Conservation (phyloP, 1,140 invertebrate species). For the Aphidius ervi region DNA sequence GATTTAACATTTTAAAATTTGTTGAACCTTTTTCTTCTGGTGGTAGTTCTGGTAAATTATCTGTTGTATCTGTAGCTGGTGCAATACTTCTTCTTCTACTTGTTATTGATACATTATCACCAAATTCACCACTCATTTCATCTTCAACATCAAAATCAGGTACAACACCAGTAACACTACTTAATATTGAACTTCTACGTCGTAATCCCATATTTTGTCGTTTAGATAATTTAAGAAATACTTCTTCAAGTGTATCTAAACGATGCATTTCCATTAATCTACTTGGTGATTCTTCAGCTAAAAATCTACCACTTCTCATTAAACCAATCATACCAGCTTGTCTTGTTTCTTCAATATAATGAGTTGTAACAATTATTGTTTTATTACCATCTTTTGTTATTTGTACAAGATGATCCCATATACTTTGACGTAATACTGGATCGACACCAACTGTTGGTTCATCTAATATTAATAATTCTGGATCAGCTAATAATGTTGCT, state of each 20-base stretch:
- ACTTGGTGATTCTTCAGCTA: conserved; percentile 86
- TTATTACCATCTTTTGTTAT: conserved; percentile 81
- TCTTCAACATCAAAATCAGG: conserved; percentile 62
- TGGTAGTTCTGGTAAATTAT: conserved; percentile 41
- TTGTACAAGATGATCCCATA: conserved; percentile 91
- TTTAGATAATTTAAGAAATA: conserved; percentile 87
- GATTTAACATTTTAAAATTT: conserved; percentile 62
- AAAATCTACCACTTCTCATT: conserved; percentile 84
- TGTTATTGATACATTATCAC: conserved; percentile 74
- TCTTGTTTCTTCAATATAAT: conserved; percentile 95
- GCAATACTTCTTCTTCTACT: conserved; percentile 60
- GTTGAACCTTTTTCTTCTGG: conserved; percentile 39
- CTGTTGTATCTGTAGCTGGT: conserved; percentile 45
- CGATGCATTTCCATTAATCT: conserved; percentile 73
- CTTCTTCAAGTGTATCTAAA: conserved; percentile 80
- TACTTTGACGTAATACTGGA: conserved; percentile 85
- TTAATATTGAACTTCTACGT: conserved; percentile 70
- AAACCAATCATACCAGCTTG: conserved; percentile 87
- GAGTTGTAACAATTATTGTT: conserved; percentile 95
- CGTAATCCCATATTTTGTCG: conserved; percentile 75
- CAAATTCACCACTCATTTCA: conserved; percentile 81
- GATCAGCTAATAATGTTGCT: conserved; percentile 80
- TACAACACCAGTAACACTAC: conserved; percentile 59
- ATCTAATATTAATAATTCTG: conserved; percentile 87
- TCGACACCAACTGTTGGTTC: conserved; percentile 95